A percentile compares a stretch with the other conserved stretches of the same genome.
Evolutionary conservation across 1,140 invertebrate genomes (phyloP).

Genomic region (Dendrolimus kikuchii): DNA sequence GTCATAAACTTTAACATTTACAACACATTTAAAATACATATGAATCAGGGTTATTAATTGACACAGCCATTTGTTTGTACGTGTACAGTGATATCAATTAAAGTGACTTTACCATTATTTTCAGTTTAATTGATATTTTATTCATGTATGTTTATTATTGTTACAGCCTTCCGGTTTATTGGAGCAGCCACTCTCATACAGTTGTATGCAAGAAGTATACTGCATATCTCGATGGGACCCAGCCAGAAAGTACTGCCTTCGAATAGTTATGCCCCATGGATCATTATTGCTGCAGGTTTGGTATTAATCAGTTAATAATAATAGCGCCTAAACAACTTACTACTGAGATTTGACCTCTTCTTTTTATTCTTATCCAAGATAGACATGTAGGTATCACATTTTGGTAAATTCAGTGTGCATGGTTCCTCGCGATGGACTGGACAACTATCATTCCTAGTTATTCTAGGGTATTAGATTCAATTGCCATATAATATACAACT

Average conservation of each 20-base stretch:
- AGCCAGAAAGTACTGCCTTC: slow-evolving; percentile 85
- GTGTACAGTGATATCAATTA: neutral
- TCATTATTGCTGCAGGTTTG: slow-evolving; percentile 80
- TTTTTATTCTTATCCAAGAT: no score
- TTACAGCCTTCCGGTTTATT: slow-evolving; percentile 83
- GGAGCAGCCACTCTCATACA: slow-evolving; percentile 81
- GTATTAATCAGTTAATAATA: neutral
- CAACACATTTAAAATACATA: slow-evolving; percentile 1
- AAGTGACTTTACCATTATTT: neutral
- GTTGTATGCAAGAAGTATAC: slow-evolving; percentile 85
- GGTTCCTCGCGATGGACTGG: no score
- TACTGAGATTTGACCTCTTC: neutral
- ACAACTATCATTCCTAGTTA: no score
- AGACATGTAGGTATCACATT: no score
- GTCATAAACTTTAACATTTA: slow-evolving; percentile 3
- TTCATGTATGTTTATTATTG: slow-evolving; percentile 18
- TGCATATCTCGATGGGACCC: slow-evolving; percentile 86
- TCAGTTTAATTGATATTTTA: neutral
- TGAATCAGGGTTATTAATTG: neutral
- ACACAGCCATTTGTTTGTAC: neutral
- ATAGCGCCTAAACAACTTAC: neutral
- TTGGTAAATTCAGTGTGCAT: no score
- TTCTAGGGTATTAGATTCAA: no score
- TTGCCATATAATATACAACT: no score
- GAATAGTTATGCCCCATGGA: slow-evolving; percentile 84